A percentile compares a stretch with the other conserved stretches of the same genome.
Conservation (phyloP, 1,140 invertebrate species). For the Platyscapa corneri region DNA sequence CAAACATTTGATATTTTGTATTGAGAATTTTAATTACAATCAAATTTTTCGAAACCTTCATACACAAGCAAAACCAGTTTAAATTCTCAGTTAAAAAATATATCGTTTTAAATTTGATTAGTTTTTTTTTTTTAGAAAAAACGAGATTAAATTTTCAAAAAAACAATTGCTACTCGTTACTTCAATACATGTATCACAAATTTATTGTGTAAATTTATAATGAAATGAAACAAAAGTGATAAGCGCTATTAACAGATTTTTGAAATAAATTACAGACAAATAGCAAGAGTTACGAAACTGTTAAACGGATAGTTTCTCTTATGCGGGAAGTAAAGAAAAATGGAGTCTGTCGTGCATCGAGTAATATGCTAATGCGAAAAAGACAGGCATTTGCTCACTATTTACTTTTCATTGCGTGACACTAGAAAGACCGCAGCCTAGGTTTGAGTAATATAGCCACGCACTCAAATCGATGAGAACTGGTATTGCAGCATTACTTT, state of each 20-base stretch:
- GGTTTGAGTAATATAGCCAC: constrained; percentile 23
- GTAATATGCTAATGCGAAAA: neutral
- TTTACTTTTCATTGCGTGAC: constrained; percentile 31
- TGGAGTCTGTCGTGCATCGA: neutral
- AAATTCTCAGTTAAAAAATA: no score
- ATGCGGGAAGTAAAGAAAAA: neutral
- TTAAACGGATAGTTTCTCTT: neutral
- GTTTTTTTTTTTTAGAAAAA: no score
- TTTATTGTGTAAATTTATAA: no score
- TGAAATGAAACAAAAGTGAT: no score
- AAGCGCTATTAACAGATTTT: neutral
- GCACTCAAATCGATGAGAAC: constrained; percentile 47
- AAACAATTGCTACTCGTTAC: no score
- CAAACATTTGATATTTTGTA: no score
- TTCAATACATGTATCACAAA: no score
- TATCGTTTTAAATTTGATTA: no score
- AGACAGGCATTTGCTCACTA: neutral
- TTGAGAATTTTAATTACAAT: no score
- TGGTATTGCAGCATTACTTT: constrained; percentile 11
- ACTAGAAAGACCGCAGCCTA: neutral
- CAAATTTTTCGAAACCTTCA: no score
- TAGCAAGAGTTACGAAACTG: neutral
- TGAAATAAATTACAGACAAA: neutral
- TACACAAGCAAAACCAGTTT: no score
- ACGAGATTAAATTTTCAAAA: no score